phyloP scores from a whole-genome alignment of 2,888 invertebrate species.

The Dione juno region DNA sequence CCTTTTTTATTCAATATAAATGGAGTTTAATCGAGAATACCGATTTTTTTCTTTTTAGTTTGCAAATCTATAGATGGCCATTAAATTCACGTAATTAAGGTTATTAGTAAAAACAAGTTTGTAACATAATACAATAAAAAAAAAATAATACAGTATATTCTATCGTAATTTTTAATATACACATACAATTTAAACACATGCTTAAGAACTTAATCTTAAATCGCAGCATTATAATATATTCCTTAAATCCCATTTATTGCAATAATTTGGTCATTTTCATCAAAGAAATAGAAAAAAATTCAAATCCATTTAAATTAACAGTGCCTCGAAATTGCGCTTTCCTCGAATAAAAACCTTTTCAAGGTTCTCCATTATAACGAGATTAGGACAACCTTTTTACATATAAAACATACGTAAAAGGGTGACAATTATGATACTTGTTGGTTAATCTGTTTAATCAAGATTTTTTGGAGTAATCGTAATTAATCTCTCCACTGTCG shows the following conservation, averaged over 20 bases:
- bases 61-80: no score
- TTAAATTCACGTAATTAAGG: no score
- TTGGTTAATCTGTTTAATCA: slow-evolving; percentile 29
- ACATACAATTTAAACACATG: background rate
- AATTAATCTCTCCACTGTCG: slow-evolving; percentile 4
- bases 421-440: slow-evolving; percentile 30
- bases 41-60: no score
- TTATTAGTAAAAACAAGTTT: no score
- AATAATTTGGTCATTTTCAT: slow-evolving; percentile 11
- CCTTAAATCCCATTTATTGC: background rate
- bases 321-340: slow-evolving; percentile 19
- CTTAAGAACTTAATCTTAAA: background rate
- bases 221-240: background rate
- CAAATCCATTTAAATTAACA: slow-evolving; percentile 22
- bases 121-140: no score
- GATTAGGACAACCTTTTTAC: slow-evolving; percentile 34
- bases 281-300: slow-evolving; percentile 28
- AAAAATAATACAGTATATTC: no score
- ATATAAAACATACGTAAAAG: slow-evolving; percentile 32
- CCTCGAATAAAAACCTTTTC: slow-evolving; percentile 25
- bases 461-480: slow-evolving; percentile 12
- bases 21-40: no score
- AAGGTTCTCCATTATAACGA: slow-evolving; percentile 31
- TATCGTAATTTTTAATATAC: background rate
- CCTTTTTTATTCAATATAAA: no score